These are phyloP conservation scores for Patagioenas fasciata DNA, from an alignment of 2,113 vertebrate genomes.

Conservation along the genomic window DNA sequence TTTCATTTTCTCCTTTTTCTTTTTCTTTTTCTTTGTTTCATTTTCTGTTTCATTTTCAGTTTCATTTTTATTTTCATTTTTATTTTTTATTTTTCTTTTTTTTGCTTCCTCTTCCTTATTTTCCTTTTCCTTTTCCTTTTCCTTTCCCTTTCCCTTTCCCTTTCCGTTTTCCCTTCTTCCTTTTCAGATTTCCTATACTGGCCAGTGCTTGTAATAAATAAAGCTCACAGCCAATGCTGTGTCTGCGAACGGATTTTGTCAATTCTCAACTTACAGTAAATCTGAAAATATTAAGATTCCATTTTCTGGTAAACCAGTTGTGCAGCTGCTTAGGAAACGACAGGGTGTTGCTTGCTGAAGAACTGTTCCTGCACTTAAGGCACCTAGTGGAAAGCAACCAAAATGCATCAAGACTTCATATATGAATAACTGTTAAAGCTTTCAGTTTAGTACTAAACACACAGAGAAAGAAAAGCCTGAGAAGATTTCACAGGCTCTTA, in stretches of 20 bases:
- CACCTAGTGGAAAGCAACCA: background rate
- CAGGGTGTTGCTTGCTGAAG: background rate
- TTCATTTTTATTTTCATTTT: background rate
- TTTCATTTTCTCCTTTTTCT: no score
- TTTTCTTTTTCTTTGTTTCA: no score
- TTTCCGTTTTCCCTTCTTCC: no score
- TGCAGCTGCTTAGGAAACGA: background rate
- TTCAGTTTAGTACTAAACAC: background rate
- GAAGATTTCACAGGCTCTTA: background rate
- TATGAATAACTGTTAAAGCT: background rate
- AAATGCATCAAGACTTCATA: background rate
- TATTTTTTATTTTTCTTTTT: background rate
- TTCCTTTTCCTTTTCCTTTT: no score
- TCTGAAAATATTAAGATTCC: background rate
- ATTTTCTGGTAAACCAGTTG: background rate
- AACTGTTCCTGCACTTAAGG: background rate
- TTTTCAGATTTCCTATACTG: background rate
- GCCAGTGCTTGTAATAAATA: background rate
- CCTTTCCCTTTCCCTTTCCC: background rate
- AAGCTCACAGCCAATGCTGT: background rate
- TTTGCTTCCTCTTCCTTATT: no score
- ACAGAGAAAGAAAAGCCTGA: background rate
- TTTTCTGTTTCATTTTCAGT: no score
- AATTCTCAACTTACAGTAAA: background rate
- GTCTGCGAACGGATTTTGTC: background rate